Base-by-base conservation (phyloP, 1,140 invertebrate species). In the Drosophila gunungcola region DNA sequence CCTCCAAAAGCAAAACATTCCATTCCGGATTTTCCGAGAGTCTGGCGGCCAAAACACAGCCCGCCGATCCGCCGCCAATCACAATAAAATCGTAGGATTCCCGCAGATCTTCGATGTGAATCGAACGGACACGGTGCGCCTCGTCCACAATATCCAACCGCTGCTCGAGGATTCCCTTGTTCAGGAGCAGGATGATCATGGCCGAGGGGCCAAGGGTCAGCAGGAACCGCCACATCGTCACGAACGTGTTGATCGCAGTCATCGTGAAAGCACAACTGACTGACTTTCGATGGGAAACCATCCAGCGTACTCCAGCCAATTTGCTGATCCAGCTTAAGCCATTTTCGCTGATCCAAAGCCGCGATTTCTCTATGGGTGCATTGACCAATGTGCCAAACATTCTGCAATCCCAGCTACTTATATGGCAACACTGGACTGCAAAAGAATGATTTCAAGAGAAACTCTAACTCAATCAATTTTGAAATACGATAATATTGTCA, bases 31-130 rank as follows among this genome's bases (percentile, higher is more conserved):
- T 95, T 92, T 97, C 96, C 10, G 95, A 95, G 1, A 96, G 90
- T 38, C 97, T 93, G 48, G 95, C 95, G 0, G 97, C 97, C 29
- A 98, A 46, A 0, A 97, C 97, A 21, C 96, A 94, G 9, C 97
- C 97, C 0, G 97, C 96, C 1, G 96, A 96, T 5, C 97, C 97
- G 5, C 94, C 97, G 0, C 97, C 97, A 34, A 98, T 93, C 36
- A 97, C 93, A 2, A 97, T 94, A 57, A 96, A 97, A 86, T 97
- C 96, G 58, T 97, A 97, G 21, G 92, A 92, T 2, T 93, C 81
- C 1, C 93, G 86, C 7, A 96, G 80, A 9, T 94, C 65, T 3
- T 92, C 78, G 1, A 93, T 78, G 0, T 80, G 62, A 9, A 92
- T 91, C 42, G 95, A 93, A 38, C 91, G 91, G 0, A 96, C 92